These are phyloP conservation scores for Vidua macroura DNA, from an alignment of 2,113 vertebrate species.

Conservation along the genomic window DNA sequence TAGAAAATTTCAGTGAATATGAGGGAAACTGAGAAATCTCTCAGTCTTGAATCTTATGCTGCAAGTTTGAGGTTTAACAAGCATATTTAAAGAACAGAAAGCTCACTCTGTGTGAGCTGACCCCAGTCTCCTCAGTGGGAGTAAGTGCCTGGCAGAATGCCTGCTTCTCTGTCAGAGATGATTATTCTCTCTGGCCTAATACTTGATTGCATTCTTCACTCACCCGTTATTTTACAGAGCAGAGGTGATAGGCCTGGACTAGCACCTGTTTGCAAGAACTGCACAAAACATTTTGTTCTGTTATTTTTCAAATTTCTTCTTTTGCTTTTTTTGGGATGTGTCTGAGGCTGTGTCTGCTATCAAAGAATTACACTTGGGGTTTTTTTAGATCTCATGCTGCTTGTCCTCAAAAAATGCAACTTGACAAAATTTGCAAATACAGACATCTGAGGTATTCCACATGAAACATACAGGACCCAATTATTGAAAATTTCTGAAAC, in stretches of 20 bases:
- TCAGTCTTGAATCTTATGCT: neutral
- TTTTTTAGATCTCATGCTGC: neutral
- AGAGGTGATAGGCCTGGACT: neutral
- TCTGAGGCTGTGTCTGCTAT: neutral
- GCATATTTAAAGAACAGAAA: neutral
- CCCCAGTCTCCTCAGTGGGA: neutral
- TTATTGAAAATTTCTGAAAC: neutral
- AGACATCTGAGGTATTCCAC: neutral
- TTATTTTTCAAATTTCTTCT: neutral
- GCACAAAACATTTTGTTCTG: neutral
- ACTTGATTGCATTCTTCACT: neutral
- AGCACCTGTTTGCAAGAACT: neutral
- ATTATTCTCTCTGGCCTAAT: neutral
- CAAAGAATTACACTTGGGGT: neutral
- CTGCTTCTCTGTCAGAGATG: neutral
- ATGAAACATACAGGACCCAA: neutral
- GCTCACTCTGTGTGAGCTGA: neutral
- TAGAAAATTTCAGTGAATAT: neutral
- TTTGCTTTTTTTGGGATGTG: neutral
- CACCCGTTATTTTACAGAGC: neutral
- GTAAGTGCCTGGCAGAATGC: neutral
- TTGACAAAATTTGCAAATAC: neutral
- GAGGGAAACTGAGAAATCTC: neutral
- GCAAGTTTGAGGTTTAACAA: neutral
- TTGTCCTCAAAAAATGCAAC: neutral